Base-by-base conservation (phyloP, 2,797 vertebrate genomes). In the Allobates femoralis region DNA sequence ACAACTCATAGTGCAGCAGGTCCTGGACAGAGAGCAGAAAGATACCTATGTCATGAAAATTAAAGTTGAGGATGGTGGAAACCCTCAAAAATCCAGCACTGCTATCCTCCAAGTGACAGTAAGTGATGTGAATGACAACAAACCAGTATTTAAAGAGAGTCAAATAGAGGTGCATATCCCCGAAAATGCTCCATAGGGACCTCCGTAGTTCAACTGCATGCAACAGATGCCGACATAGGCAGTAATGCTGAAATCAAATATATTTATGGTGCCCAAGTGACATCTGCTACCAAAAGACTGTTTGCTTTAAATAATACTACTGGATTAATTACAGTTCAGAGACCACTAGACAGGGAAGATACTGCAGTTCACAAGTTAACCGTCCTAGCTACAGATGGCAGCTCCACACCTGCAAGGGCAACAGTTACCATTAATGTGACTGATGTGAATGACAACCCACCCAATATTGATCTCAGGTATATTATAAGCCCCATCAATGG, bases 1-100 rank as follows among this genome's bases (percentile, higher is more conserved):
- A 5, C 98, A 99, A 92, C 95, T 99, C 90, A 99, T 99, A 30
- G 97, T 99, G 90, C 98, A 99, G 93, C 97, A 99, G 93, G 98
- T 97, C 94, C 95, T 99, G 94, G 98, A 99, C 92, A 93, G 98
- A 90, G 98, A 99, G 93, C 98, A 97, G 93, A 99, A 99, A 93
- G 98, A 99, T 89, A 99, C 98, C 16, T 99, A 99, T 46, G 98
- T 99, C 91, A 99, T 99, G 98, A 99, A 99, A 95, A 97, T 99
- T 91, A 99, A 99, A 94, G 98, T 99, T 83, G 98, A 99, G 93
- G 98, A 99, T 73, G 98, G 98, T 74, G 98, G 98, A 62, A 97
- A 92, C 32, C 98, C 98, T 0, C 98, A 99, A 93, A 99, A 98
- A 94, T 99, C 98, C 93, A 99, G 98, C 95, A 99, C 98, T 0